Evolutionary conservation across 2,888 invertebrate genomes (phyloP).

Genomic region (Dolichomitus sp.): DNA sequence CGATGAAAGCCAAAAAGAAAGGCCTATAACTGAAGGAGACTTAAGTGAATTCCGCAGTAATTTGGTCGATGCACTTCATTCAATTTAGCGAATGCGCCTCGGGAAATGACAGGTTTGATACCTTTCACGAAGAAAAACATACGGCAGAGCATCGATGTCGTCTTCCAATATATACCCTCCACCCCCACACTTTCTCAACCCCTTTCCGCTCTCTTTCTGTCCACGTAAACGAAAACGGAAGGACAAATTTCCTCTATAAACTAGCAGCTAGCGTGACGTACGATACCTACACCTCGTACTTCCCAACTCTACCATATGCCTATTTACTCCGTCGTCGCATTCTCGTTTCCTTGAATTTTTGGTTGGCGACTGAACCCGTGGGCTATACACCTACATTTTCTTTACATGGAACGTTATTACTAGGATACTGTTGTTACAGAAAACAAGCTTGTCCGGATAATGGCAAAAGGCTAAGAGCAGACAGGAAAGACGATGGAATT

Average conservation of each 20-base stretch:
- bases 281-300: neutral
- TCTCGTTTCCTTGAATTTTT: constrained; percentile 55
- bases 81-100: constrained; percentile 52
- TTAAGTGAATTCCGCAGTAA: constrained; percentile 6
- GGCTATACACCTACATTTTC: constrained; percentile 28
- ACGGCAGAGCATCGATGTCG: constrained; percentile 31
- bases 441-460: neutral
- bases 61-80: constrained; percentile 53
- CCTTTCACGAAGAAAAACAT: constrained; percentile 36
- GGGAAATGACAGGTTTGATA: constrained; percentile 49
- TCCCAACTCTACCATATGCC: constrained; percentile 4
- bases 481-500: constrained; percentile 29
- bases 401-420: constrained; percentile 44
- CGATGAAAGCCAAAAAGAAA: neutral
- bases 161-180: constrained; percentile 13
- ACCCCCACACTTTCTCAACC: constrained; percentile 5
- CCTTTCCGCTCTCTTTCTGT: constrained; percentile 41
- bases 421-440: constrained; percentile 29
- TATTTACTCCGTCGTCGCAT: constrained; percentile 39
- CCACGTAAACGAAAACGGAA: constrained; percentile 61
- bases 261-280: constrained; percentile 41
- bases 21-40: neutral
- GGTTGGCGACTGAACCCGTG: constrained; percentile 14
- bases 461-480: neutral
- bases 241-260: constrained; percentile 64